These are phyloP conservation scores for Diceros bicornis DNA, from an alignment of 2,797 vertebrate species.

Conservation along the genomic window DNA sequence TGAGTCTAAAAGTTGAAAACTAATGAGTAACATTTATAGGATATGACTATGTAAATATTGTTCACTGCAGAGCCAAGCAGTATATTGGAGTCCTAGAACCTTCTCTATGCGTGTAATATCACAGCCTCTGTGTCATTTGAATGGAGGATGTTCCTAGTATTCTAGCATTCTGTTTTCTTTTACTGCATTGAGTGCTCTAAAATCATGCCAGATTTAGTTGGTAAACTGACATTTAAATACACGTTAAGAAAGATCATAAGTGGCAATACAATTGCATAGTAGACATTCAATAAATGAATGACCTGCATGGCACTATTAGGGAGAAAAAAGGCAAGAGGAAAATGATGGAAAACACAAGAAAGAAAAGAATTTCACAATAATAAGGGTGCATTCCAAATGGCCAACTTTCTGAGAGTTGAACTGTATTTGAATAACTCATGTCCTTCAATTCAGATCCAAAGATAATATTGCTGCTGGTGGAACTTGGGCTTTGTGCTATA, in stretches of 20 bases:
- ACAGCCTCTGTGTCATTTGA: not conserved
- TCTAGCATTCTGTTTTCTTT: not conserved
- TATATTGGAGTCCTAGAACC: not conserved
- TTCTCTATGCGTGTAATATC: not conserved
- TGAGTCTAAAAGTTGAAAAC: constrained; percentile 63
- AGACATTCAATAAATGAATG: constrained; percentile 45
- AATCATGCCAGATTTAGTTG: not conserved
- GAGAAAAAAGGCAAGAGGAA: constrained; percentile 48
- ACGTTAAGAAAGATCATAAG: constrained; percentile 30
- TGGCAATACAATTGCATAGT: constrained; percentile 1
- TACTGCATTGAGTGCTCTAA: not conserved
- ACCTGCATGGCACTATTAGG: not conserved
- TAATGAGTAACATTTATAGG: not conserved
- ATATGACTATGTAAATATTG: constrained; percentile 15
- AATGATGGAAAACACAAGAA: constrained; percentile 74
- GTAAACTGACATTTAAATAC: constrained; percentile 1
- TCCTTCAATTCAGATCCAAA: constrained; percentile 78
- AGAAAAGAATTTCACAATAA: constrained; percentile 76
- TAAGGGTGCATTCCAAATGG: constrained; percentile 57
- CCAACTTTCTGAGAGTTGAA: constrained; percentile 61
- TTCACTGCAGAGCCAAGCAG: not conserved
- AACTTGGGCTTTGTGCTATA: constrained; percentile 74
- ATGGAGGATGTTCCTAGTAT: not conserved
- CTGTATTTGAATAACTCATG: constrained; percentile 66
- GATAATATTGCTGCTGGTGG: constrained; percentile 85